Percentiles rank a stretch among this genome's conserved stretches.
phyloP scores from a whole-genome alignment of 2,113 vertebrate genomes.

The Sminthopsis crassicaudata region DNA sequence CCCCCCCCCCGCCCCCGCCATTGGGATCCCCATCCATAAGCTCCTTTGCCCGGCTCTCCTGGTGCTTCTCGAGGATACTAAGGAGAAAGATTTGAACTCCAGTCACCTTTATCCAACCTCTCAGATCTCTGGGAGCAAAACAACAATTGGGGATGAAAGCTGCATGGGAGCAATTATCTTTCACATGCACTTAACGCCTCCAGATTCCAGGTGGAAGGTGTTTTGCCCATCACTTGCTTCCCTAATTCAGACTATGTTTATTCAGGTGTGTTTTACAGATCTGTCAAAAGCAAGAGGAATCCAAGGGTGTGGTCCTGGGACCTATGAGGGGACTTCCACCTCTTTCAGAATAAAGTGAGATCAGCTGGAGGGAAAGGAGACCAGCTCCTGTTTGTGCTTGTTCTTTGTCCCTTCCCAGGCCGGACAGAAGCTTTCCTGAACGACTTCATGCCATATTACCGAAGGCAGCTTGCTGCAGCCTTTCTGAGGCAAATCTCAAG shows the following conservation, averaged over 20 bases:
- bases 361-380: background rate
- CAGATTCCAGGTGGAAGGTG: background rate
- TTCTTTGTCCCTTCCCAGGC: constrained; percentile 45
- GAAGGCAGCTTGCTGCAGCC: constrained; percentile 43
- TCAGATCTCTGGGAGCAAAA: background rate
- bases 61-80: background rate
- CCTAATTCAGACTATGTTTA: background rate
- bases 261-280: background rate
- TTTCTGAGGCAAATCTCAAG: constrained; percentile 57
- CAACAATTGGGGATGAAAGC: background rate
- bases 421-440: constrained; percentile 50
- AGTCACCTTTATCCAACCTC: background rate
- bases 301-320: background rate
- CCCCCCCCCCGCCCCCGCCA: no score
- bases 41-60: background rate
- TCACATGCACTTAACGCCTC: background rate
- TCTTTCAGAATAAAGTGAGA: background rate
- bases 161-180: background rate
- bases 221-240: background rate
- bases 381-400: background rate
- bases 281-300: background rate
- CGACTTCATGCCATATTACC: constrained; percentile 74
- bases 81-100: background rate
- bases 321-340: background rate
- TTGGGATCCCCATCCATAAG: background rate